Conservation (phyloP, 2,888 invertebrate species). For the Hydrotaea cyrtoneurina region DNA sequence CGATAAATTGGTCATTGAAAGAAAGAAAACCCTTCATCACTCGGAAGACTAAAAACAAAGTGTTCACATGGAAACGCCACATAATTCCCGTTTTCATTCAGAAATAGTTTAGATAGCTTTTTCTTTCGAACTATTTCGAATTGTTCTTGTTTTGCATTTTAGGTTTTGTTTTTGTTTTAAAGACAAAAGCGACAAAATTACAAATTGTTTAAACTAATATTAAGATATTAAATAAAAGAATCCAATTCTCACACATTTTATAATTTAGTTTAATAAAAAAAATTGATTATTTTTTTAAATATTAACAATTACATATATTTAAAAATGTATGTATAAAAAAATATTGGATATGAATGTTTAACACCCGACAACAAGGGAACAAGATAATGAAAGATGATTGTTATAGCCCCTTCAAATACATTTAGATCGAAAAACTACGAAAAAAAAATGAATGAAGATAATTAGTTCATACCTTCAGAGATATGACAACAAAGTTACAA, state of each 20-base stretch:
- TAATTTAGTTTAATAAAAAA: conserved; percentile 35
- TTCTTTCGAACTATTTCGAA: conserved; percentile 37
- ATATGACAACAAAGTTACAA: background rate
- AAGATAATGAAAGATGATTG: background rate
- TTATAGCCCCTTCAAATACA: no score
- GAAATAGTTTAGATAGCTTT: conserved; percentile 21
- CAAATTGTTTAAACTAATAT: conserved; percentile 16
- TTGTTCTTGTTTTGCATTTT: conserved; percentile 47
- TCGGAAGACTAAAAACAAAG: conserved; percentile 71
- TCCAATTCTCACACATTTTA: conserved; percentile 33
- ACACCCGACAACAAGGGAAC: background rate
- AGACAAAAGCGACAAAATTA: background rate
- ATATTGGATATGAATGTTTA: background rate
- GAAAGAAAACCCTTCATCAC: conserved; percentile 73
- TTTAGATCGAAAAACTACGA: no score
- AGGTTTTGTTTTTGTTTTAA: conserved; percentile 7
- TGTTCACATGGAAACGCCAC: background rate
- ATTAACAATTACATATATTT: conserved; percentile 2
- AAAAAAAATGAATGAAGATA: background rate
- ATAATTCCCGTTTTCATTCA: background rate
- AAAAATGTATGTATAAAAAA: background rate
- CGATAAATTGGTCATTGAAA: conserved; percentile 88
- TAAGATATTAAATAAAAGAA: conserved; percentile 29
- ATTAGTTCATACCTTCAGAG: background rate
- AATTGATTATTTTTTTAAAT: no score